Evolutionary conservation across 2,797 vertebrate species (phyloP), one percentile per base, ranked within the genome.

Genomic region (Spinibarbus caldwelli): DNA sequence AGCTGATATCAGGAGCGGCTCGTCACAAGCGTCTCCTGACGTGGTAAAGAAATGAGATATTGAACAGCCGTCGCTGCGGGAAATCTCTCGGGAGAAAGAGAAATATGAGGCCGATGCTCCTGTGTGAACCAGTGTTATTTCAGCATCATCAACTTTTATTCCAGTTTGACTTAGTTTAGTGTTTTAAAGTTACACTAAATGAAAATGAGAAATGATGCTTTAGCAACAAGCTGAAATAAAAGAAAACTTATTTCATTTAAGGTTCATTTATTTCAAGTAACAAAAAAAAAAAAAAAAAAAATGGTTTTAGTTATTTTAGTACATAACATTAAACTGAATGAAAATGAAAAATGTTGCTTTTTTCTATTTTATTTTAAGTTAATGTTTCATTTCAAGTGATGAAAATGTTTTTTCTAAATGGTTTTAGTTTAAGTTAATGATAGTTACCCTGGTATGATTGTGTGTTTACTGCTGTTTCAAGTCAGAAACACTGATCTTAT

Each of bases 11-110:
- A 91, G 88, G 91, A 89, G 93, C 88, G 86, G 89, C 91, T 91
- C 91, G 94, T 93, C 93, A 93, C 89, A 88, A 81, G 78, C 90
- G 92, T 89, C 70, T 85, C 89, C 86, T 92, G 90, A 94, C 90
- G 89, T 89, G 64, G 91, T 90, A 88, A 70, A 87, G 92, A 93
- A 93, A 93, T 94, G 89, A 92, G 92, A 94, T 94, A 95, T 93
- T 68, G 93, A 93, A 90, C 87, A 95, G 92, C 88, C 87, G 88
- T 91, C 93, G 94, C 89, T 91, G 66, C 38, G 77, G 87, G 92
- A 83, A 19, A 79, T 90, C 78, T 94, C 85, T 91, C 83, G 93
- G 83, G 89, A 76, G 72, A 86, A 77, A 89, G 67, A 76, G 59
- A 52, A 9, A 8, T 89, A 82, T 70, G 80, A 43, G 62, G 57